Evolutionary conservation across 92 coral and sea anemone genomes (phyloP), one percentile per base, ranked within the genome.

Genomic region (Epizoanthus fatuus): DNA sequence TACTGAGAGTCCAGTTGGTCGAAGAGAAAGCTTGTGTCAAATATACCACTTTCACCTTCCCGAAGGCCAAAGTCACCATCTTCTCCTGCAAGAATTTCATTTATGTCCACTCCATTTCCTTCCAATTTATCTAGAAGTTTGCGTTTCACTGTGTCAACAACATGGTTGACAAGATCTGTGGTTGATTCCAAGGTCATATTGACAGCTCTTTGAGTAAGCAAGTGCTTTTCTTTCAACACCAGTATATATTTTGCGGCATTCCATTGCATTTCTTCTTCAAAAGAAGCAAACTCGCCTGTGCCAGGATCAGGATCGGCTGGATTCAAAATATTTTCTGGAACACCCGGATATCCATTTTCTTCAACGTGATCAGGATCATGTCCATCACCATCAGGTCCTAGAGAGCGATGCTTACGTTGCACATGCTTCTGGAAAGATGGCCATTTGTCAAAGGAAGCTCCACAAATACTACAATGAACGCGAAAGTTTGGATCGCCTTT

Each of bases 261-360:
- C 76, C 86, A 81, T 15, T 65, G 86, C 72, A 80, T 80, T 63
- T 80, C 84, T 32, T 80, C 84, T 42, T 39, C 73, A 80, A 39
- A 38, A 80, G 69, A 64, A 64, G 69, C 69, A 64, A 64, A 64
- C 37, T 64, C 40, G 35, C 69, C 35, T 64, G 69, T 64, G 69
- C 69, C 69, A 64, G 69, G 69, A 64, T 64, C 40, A 29, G 35
- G 35, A 29, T 29, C 35, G 42, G 69, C 69, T 64, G 69, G 69
- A 64, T 64, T 42, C 35, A 16, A 42, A 64, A 29, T 29, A 29
- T 64, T 64, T 64, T 64, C 69, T 64, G 69, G 37, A 64, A 64
- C 69, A 64, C 69, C 69, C 35, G 35, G 35, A 29, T 29, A 29
- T 29, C 35, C 35, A 29, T 29, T 29, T 29, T 29, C 35, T 29